Conservation (phyloP, 2,888 invertebrate species). For the Corythucha ciliata region DNA sequence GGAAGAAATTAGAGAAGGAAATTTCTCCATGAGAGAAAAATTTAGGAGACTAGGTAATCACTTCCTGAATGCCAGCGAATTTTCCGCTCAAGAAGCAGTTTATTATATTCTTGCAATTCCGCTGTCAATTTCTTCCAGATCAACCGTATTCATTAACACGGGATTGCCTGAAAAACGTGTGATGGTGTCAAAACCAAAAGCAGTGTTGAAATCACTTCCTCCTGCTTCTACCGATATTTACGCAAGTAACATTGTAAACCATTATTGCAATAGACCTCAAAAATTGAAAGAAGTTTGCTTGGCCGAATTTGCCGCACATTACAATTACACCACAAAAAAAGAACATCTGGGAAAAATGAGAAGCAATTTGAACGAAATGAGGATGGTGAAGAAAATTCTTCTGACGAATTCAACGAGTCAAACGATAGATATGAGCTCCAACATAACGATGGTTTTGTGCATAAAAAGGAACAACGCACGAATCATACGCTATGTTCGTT, state of each 20-base stretch:
- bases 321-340: slow-evolving; percentile 17
- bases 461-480: slow-evolving; percentile 2
- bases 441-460: no score
- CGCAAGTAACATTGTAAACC: slow-evolving; percentile 30
- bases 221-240: slow-evolving; percentile 11
- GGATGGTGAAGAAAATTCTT: no score
- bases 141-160: slow-evolving; percentile 19
- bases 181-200: not conserved
- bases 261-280: slow-evolving; percentile 34
- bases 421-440: no score
- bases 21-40: slow-evolving; percentile 33
- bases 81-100: slow-evolving; percentile 36
- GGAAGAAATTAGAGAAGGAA: slow-evolving; percentile 29
- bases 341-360: no score
- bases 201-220: slow-evolving; percentile 2
- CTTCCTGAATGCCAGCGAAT: slow-evolving; percentile 32
- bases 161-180: slow-evolving; percentile 4
- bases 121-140: slow-evolving; percentile 33
- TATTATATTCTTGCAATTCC: slow-evolving; percentile 30
- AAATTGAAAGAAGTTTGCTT: slow-evolving; percentile 33
- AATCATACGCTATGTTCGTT: slow-evolving; percentile 20
- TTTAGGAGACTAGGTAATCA: slow-evolving; percentile 30
- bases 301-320: slow-evolving; percentile 35
- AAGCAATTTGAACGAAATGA: no score
- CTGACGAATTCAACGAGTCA: no score